Base-by-base conservation (phyloP, 2,113 vertebrate genomes). In the Bos indicus region DNA sequence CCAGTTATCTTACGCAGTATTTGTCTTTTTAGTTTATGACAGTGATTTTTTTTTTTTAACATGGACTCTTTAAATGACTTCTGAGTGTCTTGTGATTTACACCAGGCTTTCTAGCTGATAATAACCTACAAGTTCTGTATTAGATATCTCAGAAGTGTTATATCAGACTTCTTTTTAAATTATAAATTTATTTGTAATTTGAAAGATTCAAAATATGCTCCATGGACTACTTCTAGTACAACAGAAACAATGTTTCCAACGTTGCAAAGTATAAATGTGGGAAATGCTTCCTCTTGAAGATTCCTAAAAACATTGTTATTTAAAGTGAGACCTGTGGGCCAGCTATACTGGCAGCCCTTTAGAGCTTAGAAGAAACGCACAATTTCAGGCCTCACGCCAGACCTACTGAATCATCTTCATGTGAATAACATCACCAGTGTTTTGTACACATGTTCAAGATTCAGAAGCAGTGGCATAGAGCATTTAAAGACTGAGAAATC, bases 131-230 rank as follows among this genome's bases (percentile, higher is more conserved):
- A 90, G 19, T 87, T 82, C 52, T 90, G 17, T 26, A 90, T 30
- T 30, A 90, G 25, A 78, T 10, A 26, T 85, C 74, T 85, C 82
- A 51, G 2, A 93, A 95, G 59, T 89, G 51, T 78, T 90, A 7
- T 7, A 52, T 52, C 43, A 91, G 36, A 91, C 1, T 77, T 96
- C 87, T 59, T 54, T 28, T 92, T 91, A 93, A 96, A 46, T 89
- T 87, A 93, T 4, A 86, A 88, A 92, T 93, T 95, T 85, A 94
- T 59, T 88, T 93, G 6, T 71, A 90, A 57, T 43, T 67, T 86
- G 48, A 83, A 96, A 52, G 51, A 81, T 51, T 94, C 12, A 33
- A 59, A 90, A 30, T 81, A 23, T 74, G 23, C 2, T 94, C 33
- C 48, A 60, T 21, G 57, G 56, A 87, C 7, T 17, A 82, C 28